Base-by-base conservation (phyloP, 2,113 vertebrate genomes). In the Oryzias javanicus region DNA sequence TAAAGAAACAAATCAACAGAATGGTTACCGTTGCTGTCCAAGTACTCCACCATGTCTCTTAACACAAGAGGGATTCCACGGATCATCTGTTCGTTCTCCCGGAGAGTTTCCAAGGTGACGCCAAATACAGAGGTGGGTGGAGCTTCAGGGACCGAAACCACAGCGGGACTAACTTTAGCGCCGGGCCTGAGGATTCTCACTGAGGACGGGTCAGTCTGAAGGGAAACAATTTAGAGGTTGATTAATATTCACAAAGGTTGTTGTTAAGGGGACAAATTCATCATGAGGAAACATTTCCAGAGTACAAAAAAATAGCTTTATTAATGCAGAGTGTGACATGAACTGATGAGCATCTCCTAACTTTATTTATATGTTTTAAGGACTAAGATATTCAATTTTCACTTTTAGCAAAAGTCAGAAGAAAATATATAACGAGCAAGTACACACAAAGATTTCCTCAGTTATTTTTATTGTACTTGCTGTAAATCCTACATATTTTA, bases 11-110 rank as follows among this genome's bases (percentile, higher is more conserved):
- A 46, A 16, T 22, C 2, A 46, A 24, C 6, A 18, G 49, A 45
- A n/a, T 12, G 44, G 24, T 80, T 82, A 92, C 93, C 93, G 48
- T 90, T 84, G 3, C 52, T 70, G 65, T 92, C 89, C 20, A 94
- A 81, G 72, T 90, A 93, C 49, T 91, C 88, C 60, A 94, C 90
- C 85, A 93, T 91, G 60, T 91, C 75, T 65, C 63, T 68, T 14
- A 95, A 72, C 20, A 90, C 74, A 42, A 78, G 67, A 12, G 92
- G 94, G 54, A 94, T 69, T 51, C 76, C 74, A 46, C 17, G 49
- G 0, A 64, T 42, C 65, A 74, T 62, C 73, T 84, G 74, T 4
- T 84, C 84, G 1, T 66, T 65, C 62, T 65, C 80, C 42, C 49
- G 44, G 8, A 91, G 82, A 4, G 5, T 78, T 60, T 90, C 87